phyloP scores from a whole-genome alignment of 2,888 invertebrate species.

The Eurytoma californica region DNA sequence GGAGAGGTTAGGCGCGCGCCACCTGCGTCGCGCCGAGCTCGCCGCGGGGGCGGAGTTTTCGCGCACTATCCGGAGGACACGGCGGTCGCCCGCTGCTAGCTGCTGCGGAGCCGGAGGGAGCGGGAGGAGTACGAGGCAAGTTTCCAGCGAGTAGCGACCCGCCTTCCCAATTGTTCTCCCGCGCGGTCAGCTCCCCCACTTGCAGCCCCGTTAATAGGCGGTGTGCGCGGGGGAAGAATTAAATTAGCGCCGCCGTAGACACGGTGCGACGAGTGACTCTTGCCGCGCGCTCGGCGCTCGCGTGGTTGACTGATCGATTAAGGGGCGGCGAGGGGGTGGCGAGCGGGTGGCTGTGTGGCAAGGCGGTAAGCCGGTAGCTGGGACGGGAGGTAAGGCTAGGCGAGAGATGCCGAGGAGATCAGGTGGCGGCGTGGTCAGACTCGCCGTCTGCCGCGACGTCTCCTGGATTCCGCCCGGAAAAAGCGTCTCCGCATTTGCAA shows the following conservation, averaged over 20 bases:
- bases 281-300: neutral
- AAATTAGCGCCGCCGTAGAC: neutral
- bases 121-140: no score
- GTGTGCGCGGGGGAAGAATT: neutral
- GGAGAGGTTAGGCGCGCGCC: conserved; percentile 24
- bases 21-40: neutral
- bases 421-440: conserved; percentile 38
- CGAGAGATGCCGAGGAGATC: conserved; percentile 13
- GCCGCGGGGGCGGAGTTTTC: no score
- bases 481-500: neutral
- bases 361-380: neutral
- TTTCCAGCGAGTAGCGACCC: no score
- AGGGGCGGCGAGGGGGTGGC: neutral
- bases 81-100: no score
- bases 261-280: neutral
- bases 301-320: neutral
- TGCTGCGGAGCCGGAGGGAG: no score
- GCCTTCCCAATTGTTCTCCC: no score
- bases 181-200: no score
- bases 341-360: neutral
- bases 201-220: no score
- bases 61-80: no score
- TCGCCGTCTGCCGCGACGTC: neutral
- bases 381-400: neutral
- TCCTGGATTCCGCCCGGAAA: neutral